Conservation (phyloP, 1,140 invertebrate species). For the Drosophila teissieri region DNA sequence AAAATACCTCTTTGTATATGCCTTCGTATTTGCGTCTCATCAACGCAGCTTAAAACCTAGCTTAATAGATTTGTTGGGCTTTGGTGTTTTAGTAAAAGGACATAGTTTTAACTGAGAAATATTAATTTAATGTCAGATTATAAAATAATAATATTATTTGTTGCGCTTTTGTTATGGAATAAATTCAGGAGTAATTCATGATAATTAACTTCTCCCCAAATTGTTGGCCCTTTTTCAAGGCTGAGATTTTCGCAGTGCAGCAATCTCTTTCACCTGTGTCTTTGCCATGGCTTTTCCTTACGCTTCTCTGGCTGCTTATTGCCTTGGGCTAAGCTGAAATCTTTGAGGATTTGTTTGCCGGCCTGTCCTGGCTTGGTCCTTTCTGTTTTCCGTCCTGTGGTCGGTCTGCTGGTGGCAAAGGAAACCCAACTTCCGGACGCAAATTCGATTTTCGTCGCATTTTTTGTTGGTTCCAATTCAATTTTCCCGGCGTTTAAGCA, state of each 20-base stretch:
- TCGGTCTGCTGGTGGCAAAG: constrained; percentile 38
- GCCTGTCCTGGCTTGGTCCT: constrained; percentile 36
- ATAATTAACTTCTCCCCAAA: no score
- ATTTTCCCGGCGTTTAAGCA: constrained; percentile 78
- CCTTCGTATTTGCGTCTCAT: no score
- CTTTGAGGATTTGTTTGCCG: constrained; percentile 71
- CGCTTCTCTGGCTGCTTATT: constrained; percentile 70
- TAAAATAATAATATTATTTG: no score
- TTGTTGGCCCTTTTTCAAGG: no score
- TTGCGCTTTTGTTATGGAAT: no score
- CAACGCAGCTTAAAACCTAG: no score
- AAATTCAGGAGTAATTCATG: no score
- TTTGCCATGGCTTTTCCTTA: constrained; percentile 54
- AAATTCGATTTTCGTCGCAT: constrained; percentile 77
- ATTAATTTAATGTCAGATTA: no score
- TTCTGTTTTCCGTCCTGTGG: constrained; percentile 3
- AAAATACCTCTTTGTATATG: no score
- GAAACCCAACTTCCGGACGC: constrained; percentile 64
- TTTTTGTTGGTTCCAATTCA: constrained; percentile 76
- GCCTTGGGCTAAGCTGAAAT: constrained; percentile 63
- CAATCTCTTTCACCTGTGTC: constrained; percentile 48
- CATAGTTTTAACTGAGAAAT: no score
- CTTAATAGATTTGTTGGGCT: no score
- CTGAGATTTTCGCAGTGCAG: constrained; percentile 13
- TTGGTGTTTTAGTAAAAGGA: no score